Percentiles rank a stretch among this genome's conserved stretches.
Conservation (phyloP, 2,888 invertebrate genomes). For the Lasius fuliginosus region DNA sequence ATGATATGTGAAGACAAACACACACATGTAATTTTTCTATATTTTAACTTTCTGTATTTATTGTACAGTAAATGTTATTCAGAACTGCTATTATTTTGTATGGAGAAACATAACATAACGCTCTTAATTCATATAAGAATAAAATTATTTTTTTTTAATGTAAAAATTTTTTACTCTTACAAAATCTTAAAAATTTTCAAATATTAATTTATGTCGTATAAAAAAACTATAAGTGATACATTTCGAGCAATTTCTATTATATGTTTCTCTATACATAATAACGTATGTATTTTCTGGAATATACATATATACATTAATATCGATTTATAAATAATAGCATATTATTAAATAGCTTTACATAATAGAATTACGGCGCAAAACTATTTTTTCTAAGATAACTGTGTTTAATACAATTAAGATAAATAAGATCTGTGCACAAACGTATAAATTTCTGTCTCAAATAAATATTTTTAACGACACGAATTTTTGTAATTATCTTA, state of each 20-base stretch:
- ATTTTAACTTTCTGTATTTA: background rate
- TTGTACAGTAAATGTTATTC: slow-evolving; percentile 30
- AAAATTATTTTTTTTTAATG: background rate
- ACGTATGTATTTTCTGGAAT: background rate
- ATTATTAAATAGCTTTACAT: background rate
- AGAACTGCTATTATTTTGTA: background rate
- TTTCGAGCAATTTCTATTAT: background rate
- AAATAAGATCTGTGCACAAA: slow-evolving; percentile 37
- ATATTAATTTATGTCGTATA: background rate
- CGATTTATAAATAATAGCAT: slow-evolving; percentile 18
- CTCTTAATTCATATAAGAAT: background rate
- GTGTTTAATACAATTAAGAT: slow-evolving; percentile 52
- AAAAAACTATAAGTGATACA: background rate
- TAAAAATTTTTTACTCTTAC: background rate
- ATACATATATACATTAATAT: background rate
- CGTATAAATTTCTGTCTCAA: slow-evolving; percentile 72
- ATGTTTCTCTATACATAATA: slow-evolving; percentile 3
- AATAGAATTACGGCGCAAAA: slow-evolving; percentile 44
- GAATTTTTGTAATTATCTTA: slow-evolving; percentile 19
- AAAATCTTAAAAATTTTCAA: background rate
- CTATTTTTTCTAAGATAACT: slow-evolving; percentile 76
- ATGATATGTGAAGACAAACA: background rate
- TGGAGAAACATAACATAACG: slow-evolving; percentile 12
- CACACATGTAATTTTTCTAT: background rate
- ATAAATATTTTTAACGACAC: slow-evolving; percentile 77